Evolutionary conservation across 2,797 vertebrate genomes (phyloP), one percentile per base, ranked within the genome.

Genomic region (Serranus cabrilla): DNA sequence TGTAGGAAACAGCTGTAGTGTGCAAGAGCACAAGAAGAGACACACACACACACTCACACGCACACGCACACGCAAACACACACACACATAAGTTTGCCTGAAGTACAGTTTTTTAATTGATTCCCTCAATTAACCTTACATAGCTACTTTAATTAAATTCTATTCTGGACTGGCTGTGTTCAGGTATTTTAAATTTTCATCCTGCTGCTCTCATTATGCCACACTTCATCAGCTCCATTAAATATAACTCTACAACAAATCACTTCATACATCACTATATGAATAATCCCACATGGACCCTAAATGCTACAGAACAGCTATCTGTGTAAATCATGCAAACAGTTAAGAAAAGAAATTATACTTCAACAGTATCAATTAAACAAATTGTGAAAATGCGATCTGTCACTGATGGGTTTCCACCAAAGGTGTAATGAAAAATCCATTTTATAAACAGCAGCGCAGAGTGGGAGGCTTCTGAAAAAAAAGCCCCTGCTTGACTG

Each of bases 51-150:
- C 25, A 62, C 40, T 42, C 40, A 42, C 40, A 5, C 40, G 13
- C 40, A 42, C 40, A 42, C 40, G 5, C 40, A 42, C 40, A 42
- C 40, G 14, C 40, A 42, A 4, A 42, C 43, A 45, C 43, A 45
- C 16, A 18, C 51, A 17, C 51, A 31, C 2, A 27, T 2, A 45
- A 18, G 17, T 49, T 62, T 39, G 21, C 10, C n/a, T n/a, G 67
- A 50, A 34, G 49, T n/a, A 63, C 40, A 7, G 16, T 61, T 75
- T 49, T 59, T 56, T 20, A 60, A 70, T 74, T 47, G 39, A 74
- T 74, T 81, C 39, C 14, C 16, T 60, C 66, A 64, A 78, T 83
- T 78, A 83, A 78, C 80, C 58, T 72, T n/a, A 49, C 50, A 65
- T n/a, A 54, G 45, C 37, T 25, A 17, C 47, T 66, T 81, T 74